Evolutionary conservation across 2,113 vertebrate genomes (phyloP).

Genomic region (Callorhinus ursinus): DNA sequence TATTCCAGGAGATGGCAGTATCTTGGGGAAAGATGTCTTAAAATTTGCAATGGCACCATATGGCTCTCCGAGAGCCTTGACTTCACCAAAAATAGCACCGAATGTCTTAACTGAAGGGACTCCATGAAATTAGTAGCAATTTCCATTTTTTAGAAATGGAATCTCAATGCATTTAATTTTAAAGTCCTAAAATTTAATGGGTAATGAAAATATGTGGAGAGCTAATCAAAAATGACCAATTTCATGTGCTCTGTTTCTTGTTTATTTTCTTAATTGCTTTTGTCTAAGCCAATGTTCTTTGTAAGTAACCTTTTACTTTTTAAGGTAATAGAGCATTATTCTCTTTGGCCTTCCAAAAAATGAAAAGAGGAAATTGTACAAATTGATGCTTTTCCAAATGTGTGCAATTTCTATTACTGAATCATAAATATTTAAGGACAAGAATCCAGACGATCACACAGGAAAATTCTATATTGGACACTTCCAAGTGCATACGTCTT

Average conservation of each 20-base stretch:
- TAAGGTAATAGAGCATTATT: constrained; percentile 62
- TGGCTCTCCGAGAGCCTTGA: not conserved
- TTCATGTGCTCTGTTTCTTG: constrained; percentile 32
- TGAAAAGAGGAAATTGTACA: constrained; percentile 21
- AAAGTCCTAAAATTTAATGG: constrained; percentile 9
- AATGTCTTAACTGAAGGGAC: not conserved
- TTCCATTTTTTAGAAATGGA: not conserved
- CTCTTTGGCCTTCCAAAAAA: constrained; percentile 11
- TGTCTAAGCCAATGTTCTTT: constrained; percentile 24
- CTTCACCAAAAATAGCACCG: not conserved
- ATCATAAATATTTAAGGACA: constrained; percentile 75
- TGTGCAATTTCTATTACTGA: constrained; percentile 67
- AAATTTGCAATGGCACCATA: not conserved
- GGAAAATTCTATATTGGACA: constrained; percentile 54
- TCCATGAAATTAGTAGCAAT: not conserved
- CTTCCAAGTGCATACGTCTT: constrained; percentile 35
- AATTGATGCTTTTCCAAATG: constrained; percentile 50
- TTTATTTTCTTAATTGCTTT: constrained; percentile 65
- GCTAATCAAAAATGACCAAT: not conserved
- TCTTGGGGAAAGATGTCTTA: not conserved
- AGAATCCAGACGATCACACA: not conserved
- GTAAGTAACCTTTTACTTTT: constrained; percentile 44
- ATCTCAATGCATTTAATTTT: constrained; percentile 17
- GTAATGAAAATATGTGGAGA: constrained; percentile 1
- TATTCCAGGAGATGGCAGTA: constrained; percentile 17